Percentiles rank a stretch among this genome's conserved stretches.
These are phyloP conservation scores for Mustela lutreola DNA, from an alignment of 2,113 vertebrate genomes.

Conservation along the genomic window DNA sequence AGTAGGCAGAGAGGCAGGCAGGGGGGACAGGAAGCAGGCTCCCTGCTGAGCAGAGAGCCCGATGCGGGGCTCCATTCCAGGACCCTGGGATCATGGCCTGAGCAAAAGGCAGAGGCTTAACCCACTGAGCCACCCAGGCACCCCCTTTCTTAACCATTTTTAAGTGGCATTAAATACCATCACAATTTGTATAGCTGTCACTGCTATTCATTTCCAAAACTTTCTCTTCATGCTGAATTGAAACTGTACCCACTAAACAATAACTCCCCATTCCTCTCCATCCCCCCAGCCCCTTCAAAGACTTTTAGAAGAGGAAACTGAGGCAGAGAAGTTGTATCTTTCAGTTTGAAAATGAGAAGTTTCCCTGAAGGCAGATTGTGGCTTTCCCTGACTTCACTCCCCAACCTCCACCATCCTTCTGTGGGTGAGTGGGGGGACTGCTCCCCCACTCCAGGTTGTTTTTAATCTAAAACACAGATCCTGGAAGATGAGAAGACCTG, in stretches of 20 bases:
- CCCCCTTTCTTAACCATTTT: neutral
- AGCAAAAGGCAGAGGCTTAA: too few species aligned
- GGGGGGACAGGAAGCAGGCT: too few species aligned
- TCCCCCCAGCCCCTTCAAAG: neutral
- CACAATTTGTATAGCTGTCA: accelerated
- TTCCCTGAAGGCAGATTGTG: neutral
- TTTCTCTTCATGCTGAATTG: neutral
- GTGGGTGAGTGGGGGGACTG: too few species aligned
- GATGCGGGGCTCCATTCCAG: too few species aligned
- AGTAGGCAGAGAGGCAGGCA: too few species aligned
- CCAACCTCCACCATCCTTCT: neutral
- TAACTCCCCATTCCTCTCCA: neutral
- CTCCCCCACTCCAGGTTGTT: neutral
- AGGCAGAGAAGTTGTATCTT: neutral
- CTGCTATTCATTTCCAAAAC: neutral
- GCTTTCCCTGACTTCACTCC: neutral
- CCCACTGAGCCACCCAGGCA: too few species aligned
- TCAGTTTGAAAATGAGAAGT: neutral
- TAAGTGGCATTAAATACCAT: neutral
- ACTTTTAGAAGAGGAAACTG: neutral
- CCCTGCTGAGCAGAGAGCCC: too few species aligned
- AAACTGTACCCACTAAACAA: neutral
- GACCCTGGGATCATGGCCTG: too few species aligned
- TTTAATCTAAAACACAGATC: conserved; percentile 18
- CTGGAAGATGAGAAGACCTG: neutral